Percentiles rank a stretch among this genome's conserved stretches.
Evolutionary conservation across 2,888 invertebrate genomes (phyloP).

Genomic region (Acleris literana): DNA sequence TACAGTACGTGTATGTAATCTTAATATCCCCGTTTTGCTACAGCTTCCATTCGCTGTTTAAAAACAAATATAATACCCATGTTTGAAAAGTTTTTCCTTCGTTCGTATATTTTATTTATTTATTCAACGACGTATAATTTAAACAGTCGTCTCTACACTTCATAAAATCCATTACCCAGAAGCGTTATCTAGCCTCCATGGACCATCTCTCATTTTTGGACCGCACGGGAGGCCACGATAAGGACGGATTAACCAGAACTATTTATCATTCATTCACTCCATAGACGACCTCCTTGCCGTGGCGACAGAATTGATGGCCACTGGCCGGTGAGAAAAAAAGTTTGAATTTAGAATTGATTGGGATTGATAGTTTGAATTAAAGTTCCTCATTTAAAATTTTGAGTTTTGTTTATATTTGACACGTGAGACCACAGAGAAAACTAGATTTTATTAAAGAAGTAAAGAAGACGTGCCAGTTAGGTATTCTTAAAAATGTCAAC

Average conservation of each 20-base stretch:
- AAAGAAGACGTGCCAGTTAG: no score
- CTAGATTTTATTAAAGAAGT: no score
- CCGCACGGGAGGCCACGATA: constrained; percentile 80
- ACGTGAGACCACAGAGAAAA: no score
- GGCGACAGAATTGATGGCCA: constrained; percentile 43
- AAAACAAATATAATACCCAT: no score
- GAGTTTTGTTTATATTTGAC: background rate
- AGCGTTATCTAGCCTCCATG: constrained; percentile 69
- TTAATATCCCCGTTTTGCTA: no score
- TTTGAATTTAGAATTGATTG: constrained; percentile 35
- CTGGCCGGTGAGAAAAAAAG: constrained; percentile 34
- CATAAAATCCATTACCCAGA: constrained; percentile 71
- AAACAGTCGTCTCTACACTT: constrained; percentile 50
- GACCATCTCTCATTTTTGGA: constrained; percentile 82
- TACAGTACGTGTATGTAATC: no score
- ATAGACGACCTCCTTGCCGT: constrained; percentile 65
- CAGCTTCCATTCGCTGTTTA: no score
- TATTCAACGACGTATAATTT: constrained; percentile 3
- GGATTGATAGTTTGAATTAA: constrained; percentile 35
- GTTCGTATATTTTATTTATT: background rate
- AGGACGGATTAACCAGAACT: constrained; percentile 79
- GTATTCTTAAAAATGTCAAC: no score
- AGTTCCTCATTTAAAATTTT: constrained; percentile 19
- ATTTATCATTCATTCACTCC: constrained; percentile 77
- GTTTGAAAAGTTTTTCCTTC: background rate